Conservation (phyloP, 2,113 vertebrate genomes). For the Pangasianodon hypophthalmus region DNA sequence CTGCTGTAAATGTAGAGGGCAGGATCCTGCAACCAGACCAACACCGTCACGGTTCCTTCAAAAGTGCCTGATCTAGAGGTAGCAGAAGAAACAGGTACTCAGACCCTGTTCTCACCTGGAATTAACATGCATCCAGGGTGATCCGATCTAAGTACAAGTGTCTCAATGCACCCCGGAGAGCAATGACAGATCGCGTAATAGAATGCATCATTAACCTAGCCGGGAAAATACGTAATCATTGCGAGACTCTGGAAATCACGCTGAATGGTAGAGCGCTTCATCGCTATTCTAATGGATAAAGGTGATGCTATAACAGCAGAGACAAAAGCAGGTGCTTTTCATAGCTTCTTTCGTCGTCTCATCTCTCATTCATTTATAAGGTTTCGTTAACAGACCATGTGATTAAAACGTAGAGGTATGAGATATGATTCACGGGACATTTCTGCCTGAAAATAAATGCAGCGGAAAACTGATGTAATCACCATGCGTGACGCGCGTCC, state of each 20-base stretch:
- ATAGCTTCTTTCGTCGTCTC: background rate
- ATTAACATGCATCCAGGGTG: background rate
- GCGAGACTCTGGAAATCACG: background rate
- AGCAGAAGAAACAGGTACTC: constrained; percentile 52
- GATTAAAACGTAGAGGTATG: background rate
- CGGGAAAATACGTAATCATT: background rate
- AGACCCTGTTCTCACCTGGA: background rate
- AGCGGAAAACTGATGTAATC: background rate
- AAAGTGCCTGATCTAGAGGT: constrained; percentile 52
- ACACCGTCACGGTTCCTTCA: constrained; percentile 15
- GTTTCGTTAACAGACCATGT: background rate
- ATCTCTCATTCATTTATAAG: no score
- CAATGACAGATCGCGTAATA: no score
- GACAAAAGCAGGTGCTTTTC: background rate
- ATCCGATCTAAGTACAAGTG: background rate
- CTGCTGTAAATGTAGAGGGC: background rate
- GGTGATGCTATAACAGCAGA: no score
- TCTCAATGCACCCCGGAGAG: background rate
- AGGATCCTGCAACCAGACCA: background rate
- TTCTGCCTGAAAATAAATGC: background rate
- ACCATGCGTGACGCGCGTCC: background rate
- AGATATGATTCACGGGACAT: background rate
- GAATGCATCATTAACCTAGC: background rate
- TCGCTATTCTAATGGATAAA: background rate
- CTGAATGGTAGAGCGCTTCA: background rate